Percentiles rank a stretch among this genome's conserved stretches.
These are phyloP conservation scores for Chanos chanos DNA, from an alignment of 2,797 vertebrate species.

Conservation along the genomic window DNA sequence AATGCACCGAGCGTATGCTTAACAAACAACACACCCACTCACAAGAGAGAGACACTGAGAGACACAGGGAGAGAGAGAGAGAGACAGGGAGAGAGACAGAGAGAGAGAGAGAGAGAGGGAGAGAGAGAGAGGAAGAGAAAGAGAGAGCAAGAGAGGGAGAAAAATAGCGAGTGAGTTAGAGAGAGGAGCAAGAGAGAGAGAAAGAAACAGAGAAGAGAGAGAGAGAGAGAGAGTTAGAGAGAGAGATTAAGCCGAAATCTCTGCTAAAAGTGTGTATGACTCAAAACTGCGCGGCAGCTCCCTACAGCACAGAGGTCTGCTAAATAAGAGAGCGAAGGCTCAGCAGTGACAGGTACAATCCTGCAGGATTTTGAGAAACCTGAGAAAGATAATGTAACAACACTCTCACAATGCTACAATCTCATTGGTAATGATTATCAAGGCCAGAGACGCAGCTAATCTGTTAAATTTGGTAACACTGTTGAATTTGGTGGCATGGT, in stretches of 20 bases:
- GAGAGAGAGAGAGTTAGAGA: slow-evolving; percentile 12
- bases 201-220: slow-evolving; percentile 17
- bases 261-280: slow-evolving; percentile 34
- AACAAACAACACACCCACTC: slow-evolving; percentile 80
- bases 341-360: no score
- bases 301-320: no score
- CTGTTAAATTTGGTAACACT: no score
- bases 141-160: slow-evolving; percentile 22
- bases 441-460: no score
- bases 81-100: slow-evolving; percentile 65
- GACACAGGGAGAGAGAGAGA: slow-evolving; percentile 40
- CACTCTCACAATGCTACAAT: no score
- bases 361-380: no score
- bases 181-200: no score
- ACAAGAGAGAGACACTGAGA: slow-evolving; percentile 40
- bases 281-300: slow-evolving; percentile 37
- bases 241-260: slow-evolving; percentile 17
- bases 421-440: no score
- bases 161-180: slow-evolving; percentile 7
- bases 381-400: no score
- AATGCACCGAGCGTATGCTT: slow-evolving; percentile 72
- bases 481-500: no score
- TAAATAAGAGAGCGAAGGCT: no score
- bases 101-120: slow-evolving; percentile 57
- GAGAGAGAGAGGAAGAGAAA: background rate